Evolutionary conservation across 1,140 invertebrate species (phyloP), one percentile per base, ranked within the genome.

Genomic region (Chironomus tepperi): DNA sequence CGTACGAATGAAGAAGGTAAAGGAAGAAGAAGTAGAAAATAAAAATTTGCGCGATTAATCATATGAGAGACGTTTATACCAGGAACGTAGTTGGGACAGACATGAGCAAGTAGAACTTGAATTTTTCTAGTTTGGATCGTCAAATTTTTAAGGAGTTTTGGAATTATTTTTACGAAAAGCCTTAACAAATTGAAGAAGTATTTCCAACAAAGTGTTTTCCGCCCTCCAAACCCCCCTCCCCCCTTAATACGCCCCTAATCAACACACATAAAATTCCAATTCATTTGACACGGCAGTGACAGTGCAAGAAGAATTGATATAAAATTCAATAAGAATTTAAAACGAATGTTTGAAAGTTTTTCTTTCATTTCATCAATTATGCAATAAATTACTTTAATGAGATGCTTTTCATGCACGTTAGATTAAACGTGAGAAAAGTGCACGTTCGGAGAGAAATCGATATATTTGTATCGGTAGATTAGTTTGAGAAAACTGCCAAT

Each of bases 401-500:
- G 47, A 57, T 57, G 47, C 12, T 57, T 57, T 57, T n/a, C 12
- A 57, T 57, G 12, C 12, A 57, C 47, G 47, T n/a, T n/a, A 57
- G 47, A 57, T 57, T 15, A 57, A 57, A 12, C 47, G 47, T 57
- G 47, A 57, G 47, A 57, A 12, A n/a, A 57, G 47, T 15, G 47
- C 24, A 34, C 24, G 24, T 34, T 34, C 24, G 1, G 47, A 57
- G 47, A 57, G 47, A 57, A 57, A 57, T 57, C 47, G 47, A 57
- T 57, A 57, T 57, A 57, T 34, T 34, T 34, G 24, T 57, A 57
- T 57, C n/a, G 10, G 47, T 5, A n/a, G 47, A 57, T 57, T 57
- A 57, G 47, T 57, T 57, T 57, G 47, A 57, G 47, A 57, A 57
- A 57, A 57, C 47, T 57, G 47, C 47, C 47, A 57, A 57, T 57